phyloP scores from a whole-genome alignment of 2,113 vertebrate species.

The Podarcis muralis region DNA sequence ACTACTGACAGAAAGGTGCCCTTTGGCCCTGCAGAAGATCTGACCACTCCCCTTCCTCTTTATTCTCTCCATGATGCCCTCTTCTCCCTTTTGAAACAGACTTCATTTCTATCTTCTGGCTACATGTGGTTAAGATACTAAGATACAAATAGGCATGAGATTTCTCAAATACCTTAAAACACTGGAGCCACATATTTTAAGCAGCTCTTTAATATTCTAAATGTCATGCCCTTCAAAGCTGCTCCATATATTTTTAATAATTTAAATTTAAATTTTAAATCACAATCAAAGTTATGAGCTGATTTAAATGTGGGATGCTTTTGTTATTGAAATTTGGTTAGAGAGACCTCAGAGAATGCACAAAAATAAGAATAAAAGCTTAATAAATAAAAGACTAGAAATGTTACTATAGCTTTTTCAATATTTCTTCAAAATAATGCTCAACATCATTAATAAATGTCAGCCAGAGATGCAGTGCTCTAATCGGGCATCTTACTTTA shows the following conservation, averaged over 20 bases:
- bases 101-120: background rate
- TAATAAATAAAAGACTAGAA: background rate
- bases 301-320: background rate
- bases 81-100: background rate
- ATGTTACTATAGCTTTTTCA: background rate
- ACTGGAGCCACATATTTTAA: background rate
- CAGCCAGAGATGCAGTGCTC: background rate
- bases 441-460: constrained; percentile 1
- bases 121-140: background rate
- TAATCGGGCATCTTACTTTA: background rate
- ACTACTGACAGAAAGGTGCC: background rate
- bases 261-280: constrained; percentile 1
- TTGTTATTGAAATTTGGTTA: background rate
- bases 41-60: background rate
- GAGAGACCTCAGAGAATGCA: background rate
- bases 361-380: background rate
- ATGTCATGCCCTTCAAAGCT: background rate
- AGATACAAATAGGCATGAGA: background rate
- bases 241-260: background rate
- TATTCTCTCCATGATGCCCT: background rate
- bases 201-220: constrained; percentile 20
- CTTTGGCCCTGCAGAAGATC: background rate
- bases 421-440: background rate
- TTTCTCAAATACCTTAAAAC: background rate
- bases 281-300: background rate